These are phyloP conservation scores for Masnerella sp. DNA, from an alignment of 2,888 invertebrate species.

Conservation along the genomic window DNA sequence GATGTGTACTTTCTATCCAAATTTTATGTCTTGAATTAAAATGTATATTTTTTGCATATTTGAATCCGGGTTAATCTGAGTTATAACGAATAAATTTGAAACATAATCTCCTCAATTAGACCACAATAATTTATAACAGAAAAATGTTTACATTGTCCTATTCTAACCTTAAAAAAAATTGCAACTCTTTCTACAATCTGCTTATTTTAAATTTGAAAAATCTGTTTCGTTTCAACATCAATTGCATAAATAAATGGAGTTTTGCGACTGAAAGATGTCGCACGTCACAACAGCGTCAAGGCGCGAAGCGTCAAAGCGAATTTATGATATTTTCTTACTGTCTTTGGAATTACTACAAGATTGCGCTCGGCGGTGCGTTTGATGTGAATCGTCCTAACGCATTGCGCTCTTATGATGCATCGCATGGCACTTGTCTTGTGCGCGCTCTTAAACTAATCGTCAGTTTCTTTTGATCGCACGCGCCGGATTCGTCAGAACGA, in stretches of 20 bases:
- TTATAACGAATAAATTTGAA: too few relatives aligned
- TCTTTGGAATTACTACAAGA: slow-evolving; percentile 57
- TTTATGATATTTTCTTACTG: slow-evolving; percentile 76
- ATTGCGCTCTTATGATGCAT: slow-evolving; percentile 64
- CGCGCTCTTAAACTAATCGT: slow-evolving; percentile 70
- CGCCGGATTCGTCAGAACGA: slow-evolving; percentile 51
- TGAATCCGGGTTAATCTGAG: too few relatives aligned
- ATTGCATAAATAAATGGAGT: slow-evolving; percentile 73
- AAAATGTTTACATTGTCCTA: too few relatives aligned
- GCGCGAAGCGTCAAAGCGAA: slow-evolving; percentile 74
- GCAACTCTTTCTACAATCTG: too few relatives aligned
- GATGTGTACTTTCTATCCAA: too few relatives aligned
- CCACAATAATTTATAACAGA: too few relatives aligned
- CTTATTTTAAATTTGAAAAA: too few relatives aligned
- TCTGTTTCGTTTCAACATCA: too few relatives aligned
- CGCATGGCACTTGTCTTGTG: slow-evolving; percentile 65
- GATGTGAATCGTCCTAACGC: slow-evolving; percentile 66
- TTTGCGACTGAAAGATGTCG: slow-evolving; percentile 65
- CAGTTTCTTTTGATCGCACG: slow-evolving; percentile 68
- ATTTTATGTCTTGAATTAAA: too few relatives aligned
- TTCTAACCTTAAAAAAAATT: too few relatives aligned
- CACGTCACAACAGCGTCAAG: slow-evolving; percentile 71
- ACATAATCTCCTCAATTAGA: too few relatives aligned
- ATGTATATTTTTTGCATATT: too few relatives aligned
- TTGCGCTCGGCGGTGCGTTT: slow-evolving; percentile 66